phyloP scores from a whole-genome alignment of 2,113 vertebrate species.

The Hypanus sabinus region DNA sequence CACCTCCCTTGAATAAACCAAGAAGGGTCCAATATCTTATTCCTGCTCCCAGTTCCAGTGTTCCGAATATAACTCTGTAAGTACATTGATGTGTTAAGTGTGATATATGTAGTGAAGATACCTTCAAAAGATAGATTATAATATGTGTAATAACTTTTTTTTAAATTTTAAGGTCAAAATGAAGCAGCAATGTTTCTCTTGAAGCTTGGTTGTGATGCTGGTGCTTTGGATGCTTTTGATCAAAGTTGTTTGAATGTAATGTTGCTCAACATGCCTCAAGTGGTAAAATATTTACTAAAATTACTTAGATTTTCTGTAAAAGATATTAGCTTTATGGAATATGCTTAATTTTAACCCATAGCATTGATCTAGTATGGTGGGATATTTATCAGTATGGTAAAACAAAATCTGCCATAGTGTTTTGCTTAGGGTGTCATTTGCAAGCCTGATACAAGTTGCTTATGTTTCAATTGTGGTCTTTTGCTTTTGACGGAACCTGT shows the following conservation, averaged over 20 bases:
- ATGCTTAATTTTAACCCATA: background rate
- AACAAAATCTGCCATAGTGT: background rate
- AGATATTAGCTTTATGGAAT: too few relatives aligned
- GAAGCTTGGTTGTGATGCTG: slow-evolving; percentile 13
- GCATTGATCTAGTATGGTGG: background rate
- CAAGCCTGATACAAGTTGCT: too few relatives aligned
- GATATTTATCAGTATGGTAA: background rate
- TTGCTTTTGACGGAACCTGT: too few relatives aligned
- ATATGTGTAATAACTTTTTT: background rate
- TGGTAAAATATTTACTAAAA: slow-evolving; percentile 28
- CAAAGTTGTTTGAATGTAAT: slow-evolving; percentile 27
- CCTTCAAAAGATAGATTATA: background rate
- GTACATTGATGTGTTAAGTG: background rate
- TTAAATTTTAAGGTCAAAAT: background rate
- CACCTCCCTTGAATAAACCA: too few relatives aligned
- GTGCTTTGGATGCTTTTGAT: background rate
- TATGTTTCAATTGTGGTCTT: too few relatives aligned
- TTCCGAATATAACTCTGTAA: background rate
- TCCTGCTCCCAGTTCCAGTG: too few relatives aligned
- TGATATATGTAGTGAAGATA: background rate
- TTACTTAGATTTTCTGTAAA: background rate
- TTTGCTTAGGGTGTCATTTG: too few relatives aligned
- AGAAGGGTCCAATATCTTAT: too few relatives aligned
- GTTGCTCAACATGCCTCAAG: background rate
- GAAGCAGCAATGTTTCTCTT: slow-evolving; percentile 17